Percentiles rank a stretch among this genome's conserved stretches.
Evolutionary conservation across 2,888 invertebrate species (phyloP).

Genomic region (Polia nebulosa): DNA sequence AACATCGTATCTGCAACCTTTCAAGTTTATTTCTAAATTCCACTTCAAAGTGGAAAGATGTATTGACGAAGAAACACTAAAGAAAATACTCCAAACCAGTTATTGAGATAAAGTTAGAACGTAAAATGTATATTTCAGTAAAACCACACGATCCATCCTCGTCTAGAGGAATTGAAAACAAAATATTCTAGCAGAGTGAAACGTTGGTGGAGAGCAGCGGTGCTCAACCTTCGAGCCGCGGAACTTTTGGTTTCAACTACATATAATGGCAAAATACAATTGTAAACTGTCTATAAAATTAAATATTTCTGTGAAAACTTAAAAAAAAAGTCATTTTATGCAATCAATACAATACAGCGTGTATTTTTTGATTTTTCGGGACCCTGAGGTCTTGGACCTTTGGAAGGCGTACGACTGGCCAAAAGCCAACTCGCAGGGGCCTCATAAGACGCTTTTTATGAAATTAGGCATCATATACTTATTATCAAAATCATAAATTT

Average conservation of each 20-base stretch:
- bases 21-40: not conserved
- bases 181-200: conserved; percentile 60
- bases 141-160: conserved; percentile 55
- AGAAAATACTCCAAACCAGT: conserved; percentile 35
- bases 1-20: not conserved
- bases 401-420: no score
- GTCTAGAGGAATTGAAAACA: conserved; percentile 58
- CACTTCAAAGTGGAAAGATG: conserved; percentile 1
- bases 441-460: no score
- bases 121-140: conserved; percentile 50
- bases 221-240: conserved; percentile 15
- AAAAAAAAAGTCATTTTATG: no score
- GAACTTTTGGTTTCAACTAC: not conserved
- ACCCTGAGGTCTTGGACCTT: no score
- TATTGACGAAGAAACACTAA: not conserved
- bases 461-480: no score
- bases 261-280: not conserved
- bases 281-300: no score
- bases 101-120: conserved; percentile 38
- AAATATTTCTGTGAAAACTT: no score
- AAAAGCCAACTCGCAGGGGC: no score
- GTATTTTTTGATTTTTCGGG: no score
- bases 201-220: conserved; percentile 26
- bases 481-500: no score
- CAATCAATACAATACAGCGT: no score